Percentiles rank a stretch among this genome's conserved stretches.
Evolutionary conservation across 2,797 vertebrate genomes (phyloP).

Genomic region (Gobio occitaniae): DNA sequence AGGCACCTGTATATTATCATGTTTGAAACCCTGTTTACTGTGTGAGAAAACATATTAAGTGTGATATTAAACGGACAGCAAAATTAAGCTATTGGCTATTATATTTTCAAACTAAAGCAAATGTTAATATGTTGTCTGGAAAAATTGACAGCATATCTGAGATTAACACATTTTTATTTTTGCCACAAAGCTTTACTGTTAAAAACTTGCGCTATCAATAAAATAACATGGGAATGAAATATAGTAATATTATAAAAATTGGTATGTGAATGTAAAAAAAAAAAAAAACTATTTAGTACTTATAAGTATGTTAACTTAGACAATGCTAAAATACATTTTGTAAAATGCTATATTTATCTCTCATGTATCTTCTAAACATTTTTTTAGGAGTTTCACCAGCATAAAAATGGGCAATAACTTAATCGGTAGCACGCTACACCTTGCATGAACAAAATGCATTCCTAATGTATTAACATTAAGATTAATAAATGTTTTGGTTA

Average conservation of each 20-base stretch:
- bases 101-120: neutral
- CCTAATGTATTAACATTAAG: neutral
- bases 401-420: neutral
- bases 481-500: neutral
- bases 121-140: neutral
- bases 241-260: neutral
- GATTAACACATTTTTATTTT: neutral
- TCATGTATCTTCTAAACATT: neutral
- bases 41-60: neutral
- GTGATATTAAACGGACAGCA: neutral
- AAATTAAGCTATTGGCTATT: too few species aligned
- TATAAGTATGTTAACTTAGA: neutral
- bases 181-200: neutral
- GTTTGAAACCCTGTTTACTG: neutral
- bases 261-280: neutral
- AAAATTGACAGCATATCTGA: neutral
- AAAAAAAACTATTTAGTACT: too few species aligned
- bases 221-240: neutral
- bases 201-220: neutral
- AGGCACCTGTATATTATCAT: neutral
- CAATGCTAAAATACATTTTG: neutral
- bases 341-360: neutral
- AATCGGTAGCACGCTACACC: neutral
- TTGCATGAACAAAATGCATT: neutral
- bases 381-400: neutral